Base-by-base conservation (phyloP, 2,797 vertebrate species). In the Platyrinchus mystaceus region DNA sequence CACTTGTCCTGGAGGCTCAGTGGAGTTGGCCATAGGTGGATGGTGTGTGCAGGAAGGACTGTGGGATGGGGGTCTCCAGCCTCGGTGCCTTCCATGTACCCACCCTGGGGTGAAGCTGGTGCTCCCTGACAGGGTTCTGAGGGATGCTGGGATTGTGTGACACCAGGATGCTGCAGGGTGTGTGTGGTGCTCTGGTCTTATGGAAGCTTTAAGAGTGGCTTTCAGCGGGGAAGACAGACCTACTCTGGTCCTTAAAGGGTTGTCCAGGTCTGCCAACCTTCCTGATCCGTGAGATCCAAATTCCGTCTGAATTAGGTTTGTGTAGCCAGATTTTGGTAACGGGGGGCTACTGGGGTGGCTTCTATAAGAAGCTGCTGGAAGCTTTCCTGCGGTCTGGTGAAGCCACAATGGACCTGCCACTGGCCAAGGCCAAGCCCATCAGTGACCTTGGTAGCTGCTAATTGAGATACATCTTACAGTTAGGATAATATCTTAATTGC, bases 21-120 rank as follows among this genome's bases (percentile, higher is more conserved):
- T 41, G 36, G 81, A 9, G 28, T 5, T 56, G 41, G 32, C 20
- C 58, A 2, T 63, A 50, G 14, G 4, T 24, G 87, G 84, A 2
- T 53, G 47, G 4, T 1, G 18, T 1, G 7, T 5, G 69, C 13
- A 53, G 49, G 43, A 9, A 26, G 52, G 82, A 39, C 52, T 12
- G 26, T 2, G 3, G 0, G 23, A 4, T 13, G 64, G 36, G 37
- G 36, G 4, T n/a, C 62, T 41, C 34, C 34, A 12, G 34, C 49
- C 49, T 21, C 4, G 1, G 37, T 3, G 4, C n/a, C 10, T 12
- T 27, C 44, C 26, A 2, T 0, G 1, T 14, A 6, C 32, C 27
- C 0, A 0, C 22, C 34, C 6, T 2, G 4, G 8, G 71, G 52
- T 12, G 59, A 37, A 14, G 34, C 41, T 32, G 62, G 14, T 5